Evolutionary conservation across 2,888 invertebrate species (phyloP).

Genomic region (Isoperla grammatica): DNA sequence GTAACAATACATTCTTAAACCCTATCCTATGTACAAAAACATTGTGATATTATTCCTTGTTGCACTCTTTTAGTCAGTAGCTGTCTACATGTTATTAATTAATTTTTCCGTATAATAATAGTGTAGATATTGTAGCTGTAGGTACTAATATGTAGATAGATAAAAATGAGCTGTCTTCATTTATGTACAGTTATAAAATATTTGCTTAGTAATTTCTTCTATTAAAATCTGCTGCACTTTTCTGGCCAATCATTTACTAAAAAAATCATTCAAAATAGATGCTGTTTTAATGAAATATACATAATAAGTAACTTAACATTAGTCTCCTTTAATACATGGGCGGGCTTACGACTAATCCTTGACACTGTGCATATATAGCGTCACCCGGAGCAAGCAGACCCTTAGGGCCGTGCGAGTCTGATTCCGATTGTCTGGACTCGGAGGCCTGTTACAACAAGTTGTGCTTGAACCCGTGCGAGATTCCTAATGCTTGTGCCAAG

Average conservation of each 20-base stretch:
- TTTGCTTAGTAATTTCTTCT: conserved; percentile 16
- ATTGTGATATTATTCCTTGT: not conserved
- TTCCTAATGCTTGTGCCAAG: conserved; percentile 40
- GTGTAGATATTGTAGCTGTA: conserved; percentile 3
- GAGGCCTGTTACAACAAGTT: conserved; percentile 41
- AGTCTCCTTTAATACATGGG: not conserved
- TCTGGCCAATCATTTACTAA: not conserved
- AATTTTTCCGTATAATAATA: too few species aligned
- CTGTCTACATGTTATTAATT: conserved; percentile 3
- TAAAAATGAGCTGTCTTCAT: not conserved
- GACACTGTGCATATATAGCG: conserved; percentile 27
- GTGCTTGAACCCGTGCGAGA: conserved; percentile 56
- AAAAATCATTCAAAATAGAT: conserved; percentile 9
- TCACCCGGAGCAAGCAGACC: conserved; percentile 33
- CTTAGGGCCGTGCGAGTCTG: conserved; percentile 39
- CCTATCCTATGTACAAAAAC: not conserved
- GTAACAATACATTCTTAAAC: too few species aligned
- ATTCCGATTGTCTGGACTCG: conserved; percentile 40
- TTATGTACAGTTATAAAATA: not conserved
- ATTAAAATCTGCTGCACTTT: conserved; percentile 13
- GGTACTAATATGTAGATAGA: not conserved
- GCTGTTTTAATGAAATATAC: conserved; percentile 8
- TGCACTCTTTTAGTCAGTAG: not conserved
- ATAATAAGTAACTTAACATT: conserved; percentile 14
- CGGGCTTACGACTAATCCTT: conserved; percentile 3